A percentile compares a stretch with the other conserved stretches of the same genome.
Conservation (phyloP, 2,797 vertebrate genomes). For the Platyrinchus mystaceus region DNA sequence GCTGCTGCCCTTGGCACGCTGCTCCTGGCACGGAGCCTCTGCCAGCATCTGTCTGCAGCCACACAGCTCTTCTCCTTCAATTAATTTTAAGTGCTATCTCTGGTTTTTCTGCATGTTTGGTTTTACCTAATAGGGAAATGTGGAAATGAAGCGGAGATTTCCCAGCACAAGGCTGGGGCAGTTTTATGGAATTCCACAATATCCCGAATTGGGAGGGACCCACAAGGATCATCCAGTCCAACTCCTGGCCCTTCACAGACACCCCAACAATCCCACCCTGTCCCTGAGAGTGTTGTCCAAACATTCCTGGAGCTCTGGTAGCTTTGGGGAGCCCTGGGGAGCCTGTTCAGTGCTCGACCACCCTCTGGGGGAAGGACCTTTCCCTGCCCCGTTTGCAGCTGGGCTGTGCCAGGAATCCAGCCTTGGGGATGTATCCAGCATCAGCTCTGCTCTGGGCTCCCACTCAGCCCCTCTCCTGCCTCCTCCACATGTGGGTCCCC, state of each 20-base stretch:
- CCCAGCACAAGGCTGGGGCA: accelerated
- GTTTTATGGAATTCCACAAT: background rate
- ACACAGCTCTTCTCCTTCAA: background rate
- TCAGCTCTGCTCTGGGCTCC: background rate
- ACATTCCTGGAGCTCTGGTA: background rate
- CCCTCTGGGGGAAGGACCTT: background rate
- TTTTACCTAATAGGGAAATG: accelerated
- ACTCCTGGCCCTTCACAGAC: background rate
- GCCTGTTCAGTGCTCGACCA: background rate
- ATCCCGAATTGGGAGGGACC: background rate
- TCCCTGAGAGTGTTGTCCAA: background rate
- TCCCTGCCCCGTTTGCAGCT: background rate
- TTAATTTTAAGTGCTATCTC: background rate
- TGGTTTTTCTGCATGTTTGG: accelerated
- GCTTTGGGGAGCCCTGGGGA: background rate
- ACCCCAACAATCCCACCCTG: background rate
- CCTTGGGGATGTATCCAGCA: background rate
- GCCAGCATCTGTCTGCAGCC: background rate
- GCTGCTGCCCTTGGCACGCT: accelerated
- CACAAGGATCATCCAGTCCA: background rate
- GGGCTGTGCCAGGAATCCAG: accelerated
- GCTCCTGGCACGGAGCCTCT: background rate
- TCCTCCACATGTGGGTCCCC: background rate
- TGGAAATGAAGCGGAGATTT: background rate
- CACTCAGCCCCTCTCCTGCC: background rate